Base-by-base conservation (phyloP, 2,113 vertebrate genomes). In the Raja brachyura region DNA sequence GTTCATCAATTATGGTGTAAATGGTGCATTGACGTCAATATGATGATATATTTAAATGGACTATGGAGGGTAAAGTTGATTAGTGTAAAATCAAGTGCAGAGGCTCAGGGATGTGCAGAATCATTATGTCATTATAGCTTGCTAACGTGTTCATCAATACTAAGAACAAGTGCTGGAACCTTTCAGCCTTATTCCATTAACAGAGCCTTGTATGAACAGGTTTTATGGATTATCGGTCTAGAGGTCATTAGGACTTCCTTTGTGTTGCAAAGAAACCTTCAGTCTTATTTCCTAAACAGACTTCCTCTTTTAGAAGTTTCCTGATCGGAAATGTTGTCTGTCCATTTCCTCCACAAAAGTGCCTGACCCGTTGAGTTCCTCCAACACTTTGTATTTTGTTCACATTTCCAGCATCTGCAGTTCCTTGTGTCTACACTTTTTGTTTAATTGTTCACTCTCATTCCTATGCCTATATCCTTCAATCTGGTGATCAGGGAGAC, bases 81-180 rank as follows among this genome's bases (percentile, higher is more conserved):
- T 88, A 70, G 66, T 73, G 66, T 25, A 92, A 92, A 92, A 70
- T 92, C 63, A 92, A 73, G 22, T 28, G 39, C 90, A 92, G 10
- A 73, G 90, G 66, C 90, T 92, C 70, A 92, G 70, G 90, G 90
- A 73, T 73, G 68, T 92, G 3, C 22, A 92, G 68, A 73, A 92
- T 92, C 68, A 92, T 90, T 90, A 70, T 70, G 63, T 90, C n/a
- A 66, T 92, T 92, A 92, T 73, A 54, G 66, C 88, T 86, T 1
- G 61, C 56, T 16, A 86, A 86, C 59, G 39, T 20, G 33, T 70
- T 25, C 22, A 73, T 92, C 88, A 48, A 92, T 92, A 92, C 8
- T 10, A 33, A 9, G 66, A 48, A 92, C 6, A 90, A 90, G 88
- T 70, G 56, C 56, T 63, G 5, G 56, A 86, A 86, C 28, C 28